phyloP scores from a whole-genome alignment of 2,888 invertebrate genomes.

The Calephelis perditalis region DNA sequence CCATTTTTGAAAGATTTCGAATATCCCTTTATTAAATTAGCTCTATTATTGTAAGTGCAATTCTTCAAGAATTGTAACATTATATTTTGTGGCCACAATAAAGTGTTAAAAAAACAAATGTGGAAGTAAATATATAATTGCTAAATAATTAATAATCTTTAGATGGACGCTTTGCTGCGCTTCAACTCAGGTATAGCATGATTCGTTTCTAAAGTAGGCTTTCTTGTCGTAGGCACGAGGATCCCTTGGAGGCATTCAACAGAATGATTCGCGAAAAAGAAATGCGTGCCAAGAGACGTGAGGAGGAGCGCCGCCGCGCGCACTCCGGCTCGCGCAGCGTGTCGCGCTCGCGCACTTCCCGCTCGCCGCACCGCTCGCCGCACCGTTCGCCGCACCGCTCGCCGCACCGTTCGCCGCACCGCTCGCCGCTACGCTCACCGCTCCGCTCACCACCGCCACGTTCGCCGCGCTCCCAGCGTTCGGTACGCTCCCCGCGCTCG shows the following conservation, averaged over 20 bases:
- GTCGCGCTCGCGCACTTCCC: constrained; percentile 30
- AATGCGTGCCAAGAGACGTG: constrained; percentile 81
- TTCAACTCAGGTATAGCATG: too few species aligned
- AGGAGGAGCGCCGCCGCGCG: constrained; percentile 78
- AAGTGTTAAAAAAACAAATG: too few species aligned
- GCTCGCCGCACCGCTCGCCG: constrained; percentile 46
- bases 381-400: constrained; percentile 42
- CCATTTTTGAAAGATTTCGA: too few species aligned
- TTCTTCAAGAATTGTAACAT: too few species aligned
- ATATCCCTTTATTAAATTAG: too few species aligned
- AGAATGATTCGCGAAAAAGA: constrained; percentile 92
- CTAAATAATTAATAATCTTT: too few species aligned
- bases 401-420: constrained; percentile 53
- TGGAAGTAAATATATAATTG: too few species aligned
- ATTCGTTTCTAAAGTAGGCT: neutral
- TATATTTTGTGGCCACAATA: too few species aligned
- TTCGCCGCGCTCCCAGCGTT: constrained; percentile 41
- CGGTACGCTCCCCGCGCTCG: constrained; percentile 44
- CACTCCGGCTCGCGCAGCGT: constrained; percentile 38
- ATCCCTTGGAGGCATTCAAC: constrained; percentile 92
- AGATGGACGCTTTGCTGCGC: too few species aligned
- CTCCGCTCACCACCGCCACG: constrained; percentile 52
- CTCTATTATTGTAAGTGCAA: too few species aligned
- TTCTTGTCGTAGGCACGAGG: constrained; percentile 81
- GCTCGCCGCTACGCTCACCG: constrained; percentile 48